Evolutionary conservation across 2,797 vertebrate species (phyloP).

Genomic region (Selene dorsalis): DNA sequence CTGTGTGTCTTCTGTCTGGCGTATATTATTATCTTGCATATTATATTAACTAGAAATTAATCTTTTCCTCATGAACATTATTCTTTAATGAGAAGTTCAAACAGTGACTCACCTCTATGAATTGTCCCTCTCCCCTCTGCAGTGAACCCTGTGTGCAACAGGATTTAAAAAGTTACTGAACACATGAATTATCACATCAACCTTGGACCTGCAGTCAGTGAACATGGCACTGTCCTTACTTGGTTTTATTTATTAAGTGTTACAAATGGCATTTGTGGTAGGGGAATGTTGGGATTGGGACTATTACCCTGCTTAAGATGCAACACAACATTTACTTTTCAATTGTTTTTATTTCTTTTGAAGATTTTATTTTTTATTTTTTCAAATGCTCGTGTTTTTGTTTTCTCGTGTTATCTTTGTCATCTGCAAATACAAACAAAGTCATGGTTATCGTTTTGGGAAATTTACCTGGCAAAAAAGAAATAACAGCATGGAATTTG

Average conservation of each 20-base stretch:
- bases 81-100: constrained; percentile 3
- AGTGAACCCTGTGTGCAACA: constrained; percentile 20
- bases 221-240: constrained; percentile 46
- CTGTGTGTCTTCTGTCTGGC: background rate
- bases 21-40: background rate
- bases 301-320: background rate
- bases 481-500: background rate
- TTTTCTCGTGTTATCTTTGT: background rate
- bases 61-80: background rate
- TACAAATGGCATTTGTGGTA: constrained; percentile 9
- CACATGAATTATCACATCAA: constrained; percentile 68
- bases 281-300: background rate
- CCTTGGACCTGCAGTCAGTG: constrained; percentile 74
- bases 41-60: background rate
- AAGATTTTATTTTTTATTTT: background rate
- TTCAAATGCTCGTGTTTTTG: background rate
- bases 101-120: constrained; percentile 63
- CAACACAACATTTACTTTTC: background rate
- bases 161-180: constrained; percentile 49
- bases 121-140: constrained; percentile 24
- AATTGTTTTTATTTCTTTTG: too few species aligned
- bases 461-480: constrained; percentile 6
- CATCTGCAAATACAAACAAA: constrained; percentile 2
- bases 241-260: constrained; percentile 24
- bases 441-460: constrained; percentile 3